Evolutionary conservation across 2,113 vertebrate genomes (phyloP), one percentile per base, ranked within the genome.

Genomic region (Ciconia maguari): DNA sequence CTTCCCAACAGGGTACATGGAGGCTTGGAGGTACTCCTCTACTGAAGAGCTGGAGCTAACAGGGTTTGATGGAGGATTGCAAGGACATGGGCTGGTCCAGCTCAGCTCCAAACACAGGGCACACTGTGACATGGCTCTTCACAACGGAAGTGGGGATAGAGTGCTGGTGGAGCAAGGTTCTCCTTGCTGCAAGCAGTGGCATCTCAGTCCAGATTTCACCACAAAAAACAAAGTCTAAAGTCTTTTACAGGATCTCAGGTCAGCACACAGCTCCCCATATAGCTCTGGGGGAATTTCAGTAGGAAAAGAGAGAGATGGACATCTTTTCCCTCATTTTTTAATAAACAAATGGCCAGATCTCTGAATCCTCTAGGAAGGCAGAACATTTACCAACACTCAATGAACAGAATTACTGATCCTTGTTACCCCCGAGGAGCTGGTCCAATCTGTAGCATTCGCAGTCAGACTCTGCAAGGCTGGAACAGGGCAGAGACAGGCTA

Each of bases 381-480:
- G 68, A 89, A 51, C 65, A 19, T 51, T 70, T 38, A 62, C 48
- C 48, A n/a, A 61, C 21, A 44, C 17, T 21, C 83, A 51, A 24
- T 5, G n/a, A 77, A 44, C 27, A 83, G 44, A 88, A 65, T 44
- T 71, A 51, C 26, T 3, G 0, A 52, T 36, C 48, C 13, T 19
- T 11, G 20, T 66, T 68, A 38, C 29, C 26, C n/a, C 19, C 0
- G 0, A 34, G 42, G 60, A 66, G 38, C 14, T 68, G 69, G 26
- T 88, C 58, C 68, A 20, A 8, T 16, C 48, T 22, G 25, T n/a
- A 32, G 55, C 2, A 3, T 54, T 48, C 1, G 0, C 65, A 72
- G 44, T 54, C 66, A 46, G 49, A 70, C 51, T 42, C 52, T 26
- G 76, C 16, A 41, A 60, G 16, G 62, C 75, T 52, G 44, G n/a